Percentiles rank a stretch among this genome's conserved stretches.
Conservation (phyloP, 2,888 invertebrate species). For the Notocelia uddmanniana region DNA sequence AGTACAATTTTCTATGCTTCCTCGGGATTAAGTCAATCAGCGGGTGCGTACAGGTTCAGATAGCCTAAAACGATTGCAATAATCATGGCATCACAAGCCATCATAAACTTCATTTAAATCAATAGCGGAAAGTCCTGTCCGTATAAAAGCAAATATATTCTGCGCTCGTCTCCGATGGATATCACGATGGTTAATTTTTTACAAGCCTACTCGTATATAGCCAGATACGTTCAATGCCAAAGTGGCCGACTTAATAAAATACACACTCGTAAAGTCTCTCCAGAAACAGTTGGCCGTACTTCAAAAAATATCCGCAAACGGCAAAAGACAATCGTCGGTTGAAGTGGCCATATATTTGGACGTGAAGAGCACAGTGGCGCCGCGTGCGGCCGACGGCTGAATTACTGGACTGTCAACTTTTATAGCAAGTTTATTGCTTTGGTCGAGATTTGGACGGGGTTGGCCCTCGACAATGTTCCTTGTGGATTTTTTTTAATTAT, state of each 20-base stretch:
- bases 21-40: no score
- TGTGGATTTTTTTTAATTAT: not conserved
- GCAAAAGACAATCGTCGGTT: slow-evolving; percentile 56
- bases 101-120: no score
- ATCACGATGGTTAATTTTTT: no score
- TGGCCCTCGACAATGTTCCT: not conserved
- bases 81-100: no score
- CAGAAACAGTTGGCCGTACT: slow-evolving; percentile 31
- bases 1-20: no score
- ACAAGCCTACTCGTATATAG: not conserved
- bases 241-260: not conserved
- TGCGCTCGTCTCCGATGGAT: no score
- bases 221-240: not conserved
- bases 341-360: slow-evolving; percentile 73
- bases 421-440: slow-evolving; percentile 61
- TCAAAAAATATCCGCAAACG: slow-evolving; percentile 39
- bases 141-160: no score
- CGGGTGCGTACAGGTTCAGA: no score
- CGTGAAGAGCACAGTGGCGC: slow-evolving; percentile 58
- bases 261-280: not conserved
- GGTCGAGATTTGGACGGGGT: not conserved
- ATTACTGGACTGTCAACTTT: slow-evolving; percentile 55
- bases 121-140: no score
- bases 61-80: no score
- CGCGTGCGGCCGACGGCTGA: slow-evolving; percentile 75